Evolutionary conservation across 2,113 vertebrate genomes (phyloP).

Genomic region (human): DNA sequence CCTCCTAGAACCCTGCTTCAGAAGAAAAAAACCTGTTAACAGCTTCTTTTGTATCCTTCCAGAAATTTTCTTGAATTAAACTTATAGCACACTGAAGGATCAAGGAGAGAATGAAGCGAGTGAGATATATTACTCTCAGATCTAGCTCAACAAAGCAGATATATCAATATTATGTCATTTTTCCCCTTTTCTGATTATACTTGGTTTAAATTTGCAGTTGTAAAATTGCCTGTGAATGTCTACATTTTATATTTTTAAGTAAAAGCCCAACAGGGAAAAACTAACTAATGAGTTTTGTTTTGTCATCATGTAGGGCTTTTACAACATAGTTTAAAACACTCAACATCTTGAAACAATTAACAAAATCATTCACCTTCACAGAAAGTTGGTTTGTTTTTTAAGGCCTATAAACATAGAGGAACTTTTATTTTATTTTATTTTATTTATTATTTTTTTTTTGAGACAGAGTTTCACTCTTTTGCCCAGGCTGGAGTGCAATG

Average conservation of each 20-base stretch:
- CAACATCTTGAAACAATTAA: constrained; percentile 71
- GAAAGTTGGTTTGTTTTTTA: constrained; percentile 66
- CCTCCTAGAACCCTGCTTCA: neutral
- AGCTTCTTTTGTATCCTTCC: constrained; percentile 2
- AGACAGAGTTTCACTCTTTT: no score
- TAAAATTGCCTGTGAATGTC: neutral
- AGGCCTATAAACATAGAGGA: constrained; percentile 43
- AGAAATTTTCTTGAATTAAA: constrained; percentile 47
- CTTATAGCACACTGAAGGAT: constrained; percentile 10
- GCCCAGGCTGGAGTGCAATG: no score
- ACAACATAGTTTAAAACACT: constrained; percentile 50
- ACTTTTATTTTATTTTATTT: constrained; percentile 59
- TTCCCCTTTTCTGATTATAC: constrained; percentile 5
- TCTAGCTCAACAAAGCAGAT: constrained; percentile 2
- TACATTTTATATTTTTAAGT: constrained; percentile 49
- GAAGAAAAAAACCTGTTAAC: neutral
- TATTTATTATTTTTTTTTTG: no score
- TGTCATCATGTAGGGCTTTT: constrained; percentile 47
- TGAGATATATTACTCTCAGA: neutral
- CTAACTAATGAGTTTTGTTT: constrained; percentile 54
- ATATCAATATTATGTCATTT: neutral
- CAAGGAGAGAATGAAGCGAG: neutral
- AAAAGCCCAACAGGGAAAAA: constrained; percentile 49
- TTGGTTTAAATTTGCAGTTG: neutral
- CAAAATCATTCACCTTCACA: constrained; percentile 58